A percentile compares a stretch with the other conserved stretches of the same genome.
phyloP scores from a whole-genome alignment of 2,797 vertebrate genomes.

The Holocentrus rufus region DNA sequence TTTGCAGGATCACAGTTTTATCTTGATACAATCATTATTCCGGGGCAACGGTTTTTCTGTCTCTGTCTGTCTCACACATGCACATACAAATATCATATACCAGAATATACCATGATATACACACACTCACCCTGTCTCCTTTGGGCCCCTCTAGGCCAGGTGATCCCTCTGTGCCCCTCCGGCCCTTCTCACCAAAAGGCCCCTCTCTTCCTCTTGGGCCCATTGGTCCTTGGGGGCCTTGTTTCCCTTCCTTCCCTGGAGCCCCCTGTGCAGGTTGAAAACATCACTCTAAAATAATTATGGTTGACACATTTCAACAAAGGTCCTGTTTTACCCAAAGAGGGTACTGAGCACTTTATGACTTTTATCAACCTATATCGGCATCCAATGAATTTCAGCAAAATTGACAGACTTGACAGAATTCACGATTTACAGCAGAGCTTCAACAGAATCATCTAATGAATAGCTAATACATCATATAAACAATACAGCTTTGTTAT shows the following conservation, averaged over 20 bases:
- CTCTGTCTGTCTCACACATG: not conserved
- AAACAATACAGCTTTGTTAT: too few species aligned
- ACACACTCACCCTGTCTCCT: slow-evolving; percentile 66
- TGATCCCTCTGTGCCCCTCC: slow-evolving; percentile 58
- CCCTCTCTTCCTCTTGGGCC: slow-evolving; percentile 59
- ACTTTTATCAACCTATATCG: too few species aligned
- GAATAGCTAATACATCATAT: too few species aligned
- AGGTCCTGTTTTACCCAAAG: not conserved
- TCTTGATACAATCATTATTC: too few species aligned
- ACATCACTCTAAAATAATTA: not conserved
- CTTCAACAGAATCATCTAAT: too few species aligned
- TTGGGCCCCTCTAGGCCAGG: slow-evolving; percentile 62
- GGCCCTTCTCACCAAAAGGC: slow-evolving; percentile 67
- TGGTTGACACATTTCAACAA: not conserved
- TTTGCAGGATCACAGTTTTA: not conserved
- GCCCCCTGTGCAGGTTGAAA: slow-evolving; percentile 54
- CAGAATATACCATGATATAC: slow-evolving; percentile 20
- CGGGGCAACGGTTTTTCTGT: too few species aligned
- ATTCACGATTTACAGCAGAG: too few species aligned
- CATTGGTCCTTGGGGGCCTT: slow-evolving; percentile 52
- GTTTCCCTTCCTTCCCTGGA: slow-evolving; percentile 65
- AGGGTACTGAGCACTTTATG: too few species aligned
- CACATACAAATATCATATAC: not conserved
- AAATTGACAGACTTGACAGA: too few species aligned
- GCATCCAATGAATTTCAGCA: too few species aligned